Conservation (phyloP, 2,888 invertebrate genomes). For the Bombylius major region DNA sequence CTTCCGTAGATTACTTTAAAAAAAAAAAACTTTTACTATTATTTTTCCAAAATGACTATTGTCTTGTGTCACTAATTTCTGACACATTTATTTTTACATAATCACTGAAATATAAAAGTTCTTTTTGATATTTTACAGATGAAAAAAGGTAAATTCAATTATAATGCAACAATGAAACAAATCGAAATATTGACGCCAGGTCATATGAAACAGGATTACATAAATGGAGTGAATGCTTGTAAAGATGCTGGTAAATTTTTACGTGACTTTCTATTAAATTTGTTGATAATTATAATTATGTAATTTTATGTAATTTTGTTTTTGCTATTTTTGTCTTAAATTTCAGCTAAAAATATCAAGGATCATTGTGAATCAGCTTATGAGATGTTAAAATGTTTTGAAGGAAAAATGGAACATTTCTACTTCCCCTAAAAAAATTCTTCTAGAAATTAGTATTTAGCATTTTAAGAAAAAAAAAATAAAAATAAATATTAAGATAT, state of each 20-base stretch:
- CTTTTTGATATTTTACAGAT: constrained; percentile 1
- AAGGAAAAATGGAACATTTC: not conserved
- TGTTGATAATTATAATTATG: not conserved
- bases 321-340: not conserved
- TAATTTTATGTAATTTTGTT: not conserved
- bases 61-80: too few relatives aligned
- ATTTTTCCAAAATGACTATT: too few relatives aligned
- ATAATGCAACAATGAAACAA: constrained; percentile 12
- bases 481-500: too few relatives aligned
- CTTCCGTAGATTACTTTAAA: too few relatives aligned
- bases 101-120: too few relatives aligned
- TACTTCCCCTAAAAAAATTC: not conserved
- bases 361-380: constrained; percentile 31
- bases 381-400: constrained; percentile 22
- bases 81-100: too few relatives aligned
- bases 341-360: constrained; percentile 25
- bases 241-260: constrained; percentile 2
- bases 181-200: constrained; percentile 12
- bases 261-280: too few relatives aligned
- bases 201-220: constrained; percentile 3
- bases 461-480: too few relatives aligned
- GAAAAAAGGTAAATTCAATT: constrained; percentile 14
- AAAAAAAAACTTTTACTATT: too few relatives aligned
- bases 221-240: constrained; percentile 4
- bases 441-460: too few relatives aligned